phyloP scores from a whole-genome alignment of 2,797 vertebrate genomes.

The Etheostoma nigrum region DNA sequence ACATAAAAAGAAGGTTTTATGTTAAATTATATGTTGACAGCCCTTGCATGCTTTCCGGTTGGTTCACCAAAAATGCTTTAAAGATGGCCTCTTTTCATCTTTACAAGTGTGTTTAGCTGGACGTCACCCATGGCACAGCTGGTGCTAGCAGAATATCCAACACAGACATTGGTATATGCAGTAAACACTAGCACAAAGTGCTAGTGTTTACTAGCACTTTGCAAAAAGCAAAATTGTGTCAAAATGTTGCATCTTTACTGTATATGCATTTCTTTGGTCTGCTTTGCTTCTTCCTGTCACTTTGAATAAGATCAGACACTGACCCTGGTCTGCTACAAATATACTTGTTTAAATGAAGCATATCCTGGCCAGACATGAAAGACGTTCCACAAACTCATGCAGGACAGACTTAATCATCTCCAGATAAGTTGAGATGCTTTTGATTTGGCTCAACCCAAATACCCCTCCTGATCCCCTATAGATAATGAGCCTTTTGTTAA shows the following conservation, averaged over 20 bases:
- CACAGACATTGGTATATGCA: conserved; percentile 20
- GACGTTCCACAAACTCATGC: conserved; percentile 35
- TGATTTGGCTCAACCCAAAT: conserved; percentile 30
- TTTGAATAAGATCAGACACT: conserved; percentile 52
- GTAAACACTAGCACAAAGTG: conserved; percentile 48
- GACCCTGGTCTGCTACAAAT: conserved; percentile 46
- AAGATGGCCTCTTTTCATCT: conserved; percentile 53
- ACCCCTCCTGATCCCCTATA: conserved; percentile 33
- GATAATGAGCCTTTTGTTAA: conserved; percentile 14
- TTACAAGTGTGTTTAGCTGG: conserved; percentile 43
- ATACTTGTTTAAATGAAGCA: conserved; percentile 58
- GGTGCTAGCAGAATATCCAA: conserved; percentile 28
- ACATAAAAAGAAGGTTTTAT: no score
- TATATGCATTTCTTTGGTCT: conserved; percentile 28
- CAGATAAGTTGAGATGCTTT: conserved; percentile 52
- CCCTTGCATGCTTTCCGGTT: not conserved
- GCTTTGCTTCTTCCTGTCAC: conserved; percentile 31
- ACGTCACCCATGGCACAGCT: conserved; percentile 38
- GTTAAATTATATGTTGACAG: conserved; percentile 3
- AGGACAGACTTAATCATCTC: conserved; percentile 56
- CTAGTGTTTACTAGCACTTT: no score
- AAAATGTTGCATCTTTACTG: conserved; percentile 26
- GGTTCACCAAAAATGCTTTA: conserved; percentile 37
- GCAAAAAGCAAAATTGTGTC: no score
- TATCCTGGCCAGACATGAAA: conserved; percentile 67